Evolutionary conservation across 1,140 invertebrate genomes (phyloP).

Genomic region (Polyergus mexicanus): DNA sequence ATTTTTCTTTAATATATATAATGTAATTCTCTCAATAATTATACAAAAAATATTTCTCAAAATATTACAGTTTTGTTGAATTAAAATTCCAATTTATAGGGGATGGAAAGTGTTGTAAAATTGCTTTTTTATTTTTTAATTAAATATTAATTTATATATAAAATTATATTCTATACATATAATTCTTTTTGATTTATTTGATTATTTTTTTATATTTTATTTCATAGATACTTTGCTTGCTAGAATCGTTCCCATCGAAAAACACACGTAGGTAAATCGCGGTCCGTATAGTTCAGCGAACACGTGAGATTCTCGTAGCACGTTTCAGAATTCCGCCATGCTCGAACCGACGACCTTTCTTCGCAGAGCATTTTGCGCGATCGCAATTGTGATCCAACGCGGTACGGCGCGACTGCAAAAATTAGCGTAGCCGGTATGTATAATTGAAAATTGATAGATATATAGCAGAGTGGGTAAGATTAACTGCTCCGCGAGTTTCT

Average conservation of each 20-base stretch:
- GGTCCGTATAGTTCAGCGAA: slow-evolving; percentile 1
- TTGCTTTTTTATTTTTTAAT: neutral
- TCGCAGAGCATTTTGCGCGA: slow-evolving; percentile 20
- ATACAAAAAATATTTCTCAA: neutral
- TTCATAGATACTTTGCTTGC: neutral
- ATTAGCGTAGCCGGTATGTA: slow-evolving; percentile 8
- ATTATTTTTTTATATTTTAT: neutral
- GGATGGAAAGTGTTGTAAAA: neutral
- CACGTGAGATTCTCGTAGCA: slow-evolving; percentile 25
- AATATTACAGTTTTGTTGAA: neutral
- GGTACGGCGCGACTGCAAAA: slow-evolving; percentile 4
- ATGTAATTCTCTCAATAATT: no score
- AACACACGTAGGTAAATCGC: slow-evolving; percentile 19
- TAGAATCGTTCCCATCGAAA: neutral
- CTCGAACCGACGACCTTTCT: slow-evolving; percentile 42
- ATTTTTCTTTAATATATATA: no score
- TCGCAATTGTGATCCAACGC: slow-evolving; percentile 15
- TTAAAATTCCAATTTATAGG: no score
- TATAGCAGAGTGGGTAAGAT: slow-evolving; percentile 13
- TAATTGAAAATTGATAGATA: slow-evolving; percentile 57
- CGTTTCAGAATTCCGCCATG: slow-evolving; percentile 19
- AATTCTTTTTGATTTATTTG: neutral
- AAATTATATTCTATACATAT: neutral
- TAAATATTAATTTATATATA: neutral
- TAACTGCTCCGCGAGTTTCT: neutral